Conservation (phyloP, 37 sponge, comb jelly and placozoan genomes). For the Geodia barretti region DNA sequence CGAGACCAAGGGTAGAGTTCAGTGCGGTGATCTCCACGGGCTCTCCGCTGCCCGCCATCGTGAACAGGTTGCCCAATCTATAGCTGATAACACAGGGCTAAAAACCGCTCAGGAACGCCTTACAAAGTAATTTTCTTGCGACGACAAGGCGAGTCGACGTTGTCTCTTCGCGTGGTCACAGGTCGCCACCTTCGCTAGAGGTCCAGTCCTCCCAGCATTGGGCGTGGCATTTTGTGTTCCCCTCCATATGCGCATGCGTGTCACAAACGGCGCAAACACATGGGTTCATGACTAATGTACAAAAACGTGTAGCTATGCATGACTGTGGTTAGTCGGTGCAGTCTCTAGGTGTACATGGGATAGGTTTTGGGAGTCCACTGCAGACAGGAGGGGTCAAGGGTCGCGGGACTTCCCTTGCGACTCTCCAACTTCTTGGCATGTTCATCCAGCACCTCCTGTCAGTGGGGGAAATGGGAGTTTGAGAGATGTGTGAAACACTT, state of each 20-base stretch:
- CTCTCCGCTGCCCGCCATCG: too few species aligned
- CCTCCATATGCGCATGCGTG: background rate
- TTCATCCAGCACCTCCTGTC: constrained; percentile 62
- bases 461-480: too few species aligned
- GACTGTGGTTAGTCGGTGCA: background rate
- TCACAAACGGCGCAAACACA: background rate
- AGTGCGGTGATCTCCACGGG: too few species aligned
- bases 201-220: background rate
- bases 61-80: too few species aligned
- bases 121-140: too few species aligned
- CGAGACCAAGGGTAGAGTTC: too few species aligned
- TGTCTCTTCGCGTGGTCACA: too few species aligned
- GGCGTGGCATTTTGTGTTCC: background rate
- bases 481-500: background rate
- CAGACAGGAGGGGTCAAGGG: constrained; percentile 53
- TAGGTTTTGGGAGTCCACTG: constrained; percentile 62
- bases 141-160: too few species aligned
- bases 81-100: too few species aligned
- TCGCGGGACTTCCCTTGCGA: constrained; percentile 1
- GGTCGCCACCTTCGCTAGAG: too few species aligned
- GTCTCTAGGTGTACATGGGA: constrained; percentile 49
- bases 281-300: background rate
- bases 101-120: too few species aligned
- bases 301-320: too few species aligned
- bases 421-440: constrained; percentile 49